These are phyloP conservation scores for Cosmopolites sordidus DNA, from an alignment of 2,888 invertebrate genomes.

Conservation along the genomic window DNA sequence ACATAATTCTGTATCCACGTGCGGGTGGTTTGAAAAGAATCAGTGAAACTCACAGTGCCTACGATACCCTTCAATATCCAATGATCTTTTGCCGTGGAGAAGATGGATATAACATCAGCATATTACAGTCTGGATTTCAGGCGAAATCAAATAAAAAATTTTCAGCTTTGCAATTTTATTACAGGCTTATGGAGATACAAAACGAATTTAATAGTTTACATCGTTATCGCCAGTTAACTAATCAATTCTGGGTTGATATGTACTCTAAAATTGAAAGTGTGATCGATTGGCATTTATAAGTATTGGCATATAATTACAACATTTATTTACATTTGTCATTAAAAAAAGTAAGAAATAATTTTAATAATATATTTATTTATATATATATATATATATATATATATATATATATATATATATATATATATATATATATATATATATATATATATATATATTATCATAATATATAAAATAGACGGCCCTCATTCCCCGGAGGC, in stretches of 20 bases:
- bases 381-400: too few relatives aligned
- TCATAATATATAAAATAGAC: too few relatives aligned
- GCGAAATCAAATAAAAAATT: constrained; percentile 7
- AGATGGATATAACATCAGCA: constrained; percentile 22
- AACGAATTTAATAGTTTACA: constrained; percentile 34
- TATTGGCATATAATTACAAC: too few relatives aligned
- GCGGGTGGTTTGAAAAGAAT: constrained; percentile 14
- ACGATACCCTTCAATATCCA: constrained; percentile 43
- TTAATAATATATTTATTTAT: too few relatives aligned
- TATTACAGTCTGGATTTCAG: background rate
- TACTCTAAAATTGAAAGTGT: constrained; percentile 45
- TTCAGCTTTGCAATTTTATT: too few relatives aligned
- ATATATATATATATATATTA: too few relatives aligned
- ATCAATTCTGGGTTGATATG: constrained; percentile 44
- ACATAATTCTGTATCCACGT: background rate
- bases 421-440: too few relatives aligned
- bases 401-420: too few relatives aligned
- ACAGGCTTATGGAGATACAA: constrained; percentile 35
- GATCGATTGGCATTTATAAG: too few relatives aligned
- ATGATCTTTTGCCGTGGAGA: constrained; percentile 32
- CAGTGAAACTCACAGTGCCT: constrained; percentile 36
- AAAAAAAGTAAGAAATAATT: too few relatives aligned
- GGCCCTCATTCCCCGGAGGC: too few relatives aligned
- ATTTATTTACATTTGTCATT: too few relatives aligned
- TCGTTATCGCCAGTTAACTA: constrained; percentile 34